Base-by-base conservation (phyloP, 1,140 invertebrate species). In the Dendrolimus kikuchii region DNA sequence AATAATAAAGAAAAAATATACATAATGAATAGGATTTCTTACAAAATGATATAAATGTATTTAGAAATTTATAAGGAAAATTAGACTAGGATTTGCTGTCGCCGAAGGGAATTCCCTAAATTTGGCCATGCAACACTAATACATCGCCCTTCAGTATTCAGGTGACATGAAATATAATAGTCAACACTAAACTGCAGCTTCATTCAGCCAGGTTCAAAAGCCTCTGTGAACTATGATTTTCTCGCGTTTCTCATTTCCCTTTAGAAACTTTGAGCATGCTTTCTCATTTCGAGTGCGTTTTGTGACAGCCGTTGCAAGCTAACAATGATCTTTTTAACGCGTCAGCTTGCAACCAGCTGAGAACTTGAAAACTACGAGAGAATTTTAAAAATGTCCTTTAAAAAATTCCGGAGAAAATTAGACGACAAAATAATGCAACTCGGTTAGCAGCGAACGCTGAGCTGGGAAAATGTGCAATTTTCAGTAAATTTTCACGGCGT, bases 261-360 rank as follows among this genome's bases (percentile, higher is more conserved):
- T 23, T 23, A 23, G 23, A 23, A 23, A 23, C 1, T 23, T 3
- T 23, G 23, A 23, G 23, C 23, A 49, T 57, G 57, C 59, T 59
- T 62, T 70, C 45, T 61, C 59, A 66, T 66, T 64, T 49, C 51
- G 47, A 64, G 57, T 55, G 59, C 49, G 59, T 64, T 41, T 68
- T 67, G 64, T 61, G 51, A 71, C 69, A 68, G 64, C 61, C 61
- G 57, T 66, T 49, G 60, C 59, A 52, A 45, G 43, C 41, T 50
- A 62, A 81, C 76, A 81, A 81, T 74, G 71, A 71, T 77, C 73
- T 78, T 79, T 79, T 81, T 71, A 77, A 73, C 65, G 61, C 60
- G 62, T 62, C 49, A 59, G 60, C 49, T 52, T 10, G 50, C 51
- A 54, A 52, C 40, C 55, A 70, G 62, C 60, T 60, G 63, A 63